Evolutionary conservation across 2,113 vertebrate species (phyloP).

Genomic region (Larimichthys polyactis): DNA sequence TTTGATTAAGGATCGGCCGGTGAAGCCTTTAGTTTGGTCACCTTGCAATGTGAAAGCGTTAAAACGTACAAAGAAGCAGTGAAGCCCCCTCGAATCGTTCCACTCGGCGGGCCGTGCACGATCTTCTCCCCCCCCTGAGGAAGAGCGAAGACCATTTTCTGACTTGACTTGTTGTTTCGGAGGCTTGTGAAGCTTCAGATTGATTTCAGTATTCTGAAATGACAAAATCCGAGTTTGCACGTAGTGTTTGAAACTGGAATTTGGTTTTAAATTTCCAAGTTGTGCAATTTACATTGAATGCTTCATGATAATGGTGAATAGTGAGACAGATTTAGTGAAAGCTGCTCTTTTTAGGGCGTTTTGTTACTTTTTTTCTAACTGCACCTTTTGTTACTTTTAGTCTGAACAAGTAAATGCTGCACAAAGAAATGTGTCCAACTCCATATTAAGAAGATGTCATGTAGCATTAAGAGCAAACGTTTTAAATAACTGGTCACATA

Average conservation of each 20-base stretch:
- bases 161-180: slow-evolving; percentile 9
- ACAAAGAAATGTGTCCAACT: background rate
- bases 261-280: background rate
- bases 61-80: slow-evolving; percentile 33
- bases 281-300: background rate
- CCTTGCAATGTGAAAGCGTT: slow-evolving; percentile 29
- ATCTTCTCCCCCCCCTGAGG: background rate
- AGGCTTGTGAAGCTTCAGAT: slow-evolving; percentile 8
- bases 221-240: slow-evolving; percentile 10
- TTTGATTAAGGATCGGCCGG: slow-evolving; percentile 69
- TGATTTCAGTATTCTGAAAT: slow-evolving; percentile 14
- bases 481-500: background rate
- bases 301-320: background rate
- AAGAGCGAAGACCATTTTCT: slow-evolving; percentile 40
- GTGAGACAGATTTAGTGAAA: background rate
- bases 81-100: slow-evolving; percentile 28
- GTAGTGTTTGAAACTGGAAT: background rate
- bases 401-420: too few species aligned
- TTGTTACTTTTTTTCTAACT: background rate
- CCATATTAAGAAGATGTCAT: background rate
- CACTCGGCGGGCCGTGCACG: background rate
- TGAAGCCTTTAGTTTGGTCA: slow-evolving; percentile 43
- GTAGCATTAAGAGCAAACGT: background rate
- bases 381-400: background rate
- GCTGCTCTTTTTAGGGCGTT: background rate